Percentiles rank a stretch among this genome's conserved stretches.
These are phyloP conservation scores for Oceanodroma leucorhoa DNA, from an alignment of 2,797 vertebrate genomes.

Conservation along the genomic window DNA sequence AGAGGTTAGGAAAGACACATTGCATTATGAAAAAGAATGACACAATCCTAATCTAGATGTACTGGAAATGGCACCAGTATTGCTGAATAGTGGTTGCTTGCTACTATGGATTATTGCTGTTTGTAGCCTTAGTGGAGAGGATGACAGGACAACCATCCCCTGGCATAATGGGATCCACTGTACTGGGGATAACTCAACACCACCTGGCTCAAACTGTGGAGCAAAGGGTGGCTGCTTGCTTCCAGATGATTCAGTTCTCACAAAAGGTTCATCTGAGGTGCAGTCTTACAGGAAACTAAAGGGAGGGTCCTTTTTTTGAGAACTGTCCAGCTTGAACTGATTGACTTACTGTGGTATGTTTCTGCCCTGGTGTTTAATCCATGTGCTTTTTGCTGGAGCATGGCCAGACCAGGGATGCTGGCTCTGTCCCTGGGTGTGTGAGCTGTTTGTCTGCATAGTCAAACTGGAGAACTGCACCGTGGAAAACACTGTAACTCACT, in stretches of 20 bases:
- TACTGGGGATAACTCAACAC: background rate
- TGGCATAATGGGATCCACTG: background rate
- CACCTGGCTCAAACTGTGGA: background rate
- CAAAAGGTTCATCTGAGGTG: background rate
- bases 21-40: background rate
- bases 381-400: background rate
- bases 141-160: background rate
- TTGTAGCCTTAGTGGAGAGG: background rate
- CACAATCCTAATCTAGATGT: background rate
- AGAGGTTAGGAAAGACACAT: background rate
- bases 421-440: background rate
- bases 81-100: background rate
- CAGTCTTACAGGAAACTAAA: background rate
- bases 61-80: background rate
- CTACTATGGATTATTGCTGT: background rate
- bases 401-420: background rate
- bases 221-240: background rate
- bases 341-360: background rate
- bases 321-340: background rate
- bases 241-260: background rate
- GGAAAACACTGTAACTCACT: background rate
- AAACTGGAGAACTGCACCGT: background rate
- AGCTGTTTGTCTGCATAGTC: background rate
- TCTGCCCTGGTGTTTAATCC: background rate
- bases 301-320: background rate